These are phyloP conservation scores for Myotis myotis DNA, from an alignment of 2,797 vertebrate genomes.

Conservation along the genomic window DNA sequence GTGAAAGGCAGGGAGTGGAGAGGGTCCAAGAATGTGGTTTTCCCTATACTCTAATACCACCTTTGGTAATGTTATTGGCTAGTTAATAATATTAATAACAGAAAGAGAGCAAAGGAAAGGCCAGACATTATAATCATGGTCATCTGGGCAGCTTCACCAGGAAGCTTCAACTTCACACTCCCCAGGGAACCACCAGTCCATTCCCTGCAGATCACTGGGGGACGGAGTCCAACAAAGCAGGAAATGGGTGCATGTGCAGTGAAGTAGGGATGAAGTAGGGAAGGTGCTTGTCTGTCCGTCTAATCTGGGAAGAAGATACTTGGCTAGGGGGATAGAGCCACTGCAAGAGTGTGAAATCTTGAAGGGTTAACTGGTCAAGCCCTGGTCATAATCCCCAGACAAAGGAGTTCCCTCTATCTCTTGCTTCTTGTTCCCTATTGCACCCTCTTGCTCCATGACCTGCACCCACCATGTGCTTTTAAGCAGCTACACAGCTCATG, in stretches of 20 bases:
- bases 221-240: too few species aligned
- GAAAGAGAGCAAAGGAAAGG: not conserved
- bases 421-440: not conserved
- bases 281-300: not conserved
- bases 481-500: not conserved
- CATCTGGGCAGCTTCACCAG: too few species aligned
- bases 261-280: not conserved
- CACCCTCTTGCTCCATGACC: not conserved
- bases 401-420: not conserved
- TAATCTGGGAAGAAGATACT: not conserved
- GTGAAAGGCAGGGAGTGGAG: too few species aligned
- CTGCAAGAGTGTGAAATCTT: not conserved
- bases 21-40: not conserved
- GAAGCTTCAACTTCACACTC: too few species aligned
- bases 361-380: not conserved
- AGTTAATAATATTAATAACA: not conserved
- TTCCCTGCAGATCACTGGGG: too few species aligned
- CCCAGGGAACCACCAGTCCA: too few species aligned
- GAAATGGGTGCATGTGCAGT: too few species aligned
- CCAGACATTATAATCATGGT: too few species aligned
- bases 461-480: not conserved
- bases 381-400: not conserved
- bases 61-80: not conserved
- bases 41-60: not conserved
- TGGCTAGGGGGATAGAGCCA: not conserved